Evolutionary conservation across 2,113 vertebrate genomes (phyloP), one percentile per base, ranked within the genome.

Genomic region (Megalops atlanticus): DNA sequence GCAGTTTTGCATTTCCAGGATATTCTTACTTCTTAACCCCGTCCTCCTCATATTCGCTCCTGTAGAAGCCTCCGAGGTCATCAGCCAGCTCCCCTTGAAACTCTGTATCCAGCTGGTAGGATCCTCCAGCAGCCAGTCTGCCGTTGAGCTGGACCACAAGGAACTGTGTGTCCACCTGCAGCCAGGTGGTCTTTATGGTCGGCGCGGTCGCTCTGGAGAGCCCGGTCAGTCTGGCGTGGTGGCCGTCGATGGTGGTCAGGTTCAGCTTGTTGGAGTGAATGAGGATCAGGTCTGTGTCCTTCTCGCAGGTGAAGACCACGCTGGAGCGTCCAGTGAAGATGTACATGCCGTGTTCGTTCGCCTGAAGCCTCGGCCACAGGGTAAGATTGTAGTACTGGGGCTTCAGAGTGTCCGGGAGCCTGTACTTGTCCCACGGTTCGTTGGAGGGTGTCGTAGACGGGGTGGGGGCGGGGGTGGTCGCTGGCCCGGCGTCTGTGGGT

Each of bases 201-300:
- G 95, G 95, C 0, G 47, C 21, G 0, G 0, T 0, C 1, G 76
- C 0, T 7, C 3, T 68, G 0, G 0, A 52, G n/a, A 88, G 3
- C 0, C 68, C 79, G 0, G 21, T 10, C 74, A 89, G 41, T 0
- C 0, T 78, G 36, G 80, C 85, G 0, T 0, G 1, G 1, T 89
- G 83, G 1, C 0, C 2, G 0, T 45, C 16, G 0, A 58, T 16
- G 0, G 0, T 0, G 0, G 90, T 95, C 87, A 96, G 95, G 81
- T 94, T 95, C 49, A 99, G 94, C 47, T 96, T 95, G 39, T 97
- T 96, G 91, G 95, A 96, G 91, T 99, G 97, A 81, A 99, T 96
- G 31, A 99, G 89, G 87, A 99, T 95, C 86, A 97, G 69, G 40
- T 94, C 0, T 0, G 97, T 99, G 16, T 92, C 72, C 21, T 87